phyloP scores from a whole-genome alignment of 2,113 vertebrate genomes.

The Apaloderma vittatum region DNA sequence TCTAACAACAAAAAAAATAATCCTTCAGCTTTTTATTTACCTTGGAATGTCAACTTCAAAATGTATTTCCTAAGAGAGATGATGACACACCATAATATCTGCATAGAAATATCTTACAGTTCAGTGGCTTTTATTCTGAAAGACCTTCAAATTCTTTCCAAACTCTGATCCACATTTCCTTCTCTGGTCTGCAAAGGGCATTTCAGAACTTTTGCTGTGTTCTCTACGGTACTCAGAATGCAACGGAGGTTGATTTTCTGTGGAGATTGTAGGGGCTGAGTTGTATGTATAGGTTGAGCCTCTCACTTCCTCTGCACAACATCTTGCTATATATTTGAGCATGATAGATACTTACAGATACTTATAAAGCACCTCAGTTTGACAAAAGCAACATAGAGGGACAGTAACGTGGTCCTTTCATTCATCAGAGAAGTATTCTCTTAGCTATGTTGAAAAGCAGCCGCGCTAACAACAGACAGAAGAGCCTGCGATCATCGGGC shows the following conservation, averaged over 20 bases:
- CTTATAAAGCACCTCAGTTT: neutral
- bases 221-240: neutral
- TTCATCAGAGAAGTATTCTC: neutral
- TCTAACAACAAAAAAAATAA: neutral
- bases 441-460: neutral
- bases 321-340: neutral
- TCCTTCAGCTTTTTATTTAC: neutral
- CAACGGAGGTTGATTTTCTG: neutral
- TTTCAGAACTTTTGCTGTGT: neutral
- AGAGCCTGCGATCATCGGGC: rapidly evolving
- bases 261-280: neutral
- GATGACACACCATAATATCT: neutral
- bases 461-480: neutral
- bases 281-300: neutral
- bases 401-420: neutral
- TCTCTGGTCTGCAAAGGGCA: neutral
- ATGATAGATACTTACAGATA: neutral
- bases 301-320: neutral
- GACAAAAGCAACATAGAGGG: neutral
- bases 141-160: neutral
- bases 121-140: neutral
- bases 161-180: neutral
- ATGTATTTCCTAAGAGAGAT: neutral
- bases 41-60: neutral
- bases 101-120: neutral